Evolutionary conservation across 1,140 invertebrate species (phyloP).

Genomic region (Chironomus striatipennis): DNA sequence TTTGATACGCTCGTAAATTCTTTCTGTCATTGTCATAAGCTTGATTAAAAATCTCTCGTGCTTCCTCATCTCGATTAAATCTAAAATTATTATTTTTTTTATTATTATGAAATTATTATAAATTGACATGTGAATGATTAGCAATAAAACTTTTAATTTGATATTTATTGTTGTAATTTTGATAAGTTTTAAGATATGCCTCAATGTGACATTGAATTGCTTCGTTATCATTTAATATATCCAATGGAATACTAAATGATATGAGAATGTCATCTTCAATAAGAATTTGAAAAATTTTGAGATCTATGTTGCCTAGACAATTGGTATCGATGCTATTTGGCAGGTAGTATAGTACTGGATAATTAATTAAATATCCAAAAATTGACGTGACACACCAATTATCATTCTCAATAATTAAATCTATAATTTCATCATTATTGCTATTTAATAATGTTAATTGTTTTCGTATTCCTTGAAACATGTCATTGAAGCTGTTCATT

Average conservation of each 20-base stretch:
- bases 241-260: neutral
- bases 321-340: neutral
- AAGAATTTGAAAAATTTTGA: neutral
- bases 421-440: neutral
- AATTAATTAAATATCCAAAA: neutral
- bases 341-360: neutral
- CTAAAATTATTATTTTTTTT: neutral
- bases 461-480: neutral
- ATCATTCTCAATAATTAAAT: neutral
- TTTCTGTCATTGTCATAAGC: neutral
- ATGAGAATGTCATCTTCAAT: neutral
- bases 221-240: neutral
- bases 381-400: neutral
- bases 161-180: conserved; percentile 41
- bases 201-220: conserved; percentile 26
- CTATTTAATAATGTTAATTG: neutral
- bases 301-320: neutral
- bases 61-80: neutral
- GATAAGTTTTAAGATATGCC: conserved; percentile 34
- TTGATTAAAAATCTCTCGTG: neutral
- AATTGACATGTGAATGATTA: conserved; percentile 1
- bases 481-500: neutral
- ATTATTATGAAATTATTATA: no score
- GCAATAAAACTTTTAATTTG: conserved; percentile 32
- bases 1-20: neutral